Conservation (phyloP, 35 echinoderm and acorn worm species). For the Heliocidaris tuberculata region DNA sequence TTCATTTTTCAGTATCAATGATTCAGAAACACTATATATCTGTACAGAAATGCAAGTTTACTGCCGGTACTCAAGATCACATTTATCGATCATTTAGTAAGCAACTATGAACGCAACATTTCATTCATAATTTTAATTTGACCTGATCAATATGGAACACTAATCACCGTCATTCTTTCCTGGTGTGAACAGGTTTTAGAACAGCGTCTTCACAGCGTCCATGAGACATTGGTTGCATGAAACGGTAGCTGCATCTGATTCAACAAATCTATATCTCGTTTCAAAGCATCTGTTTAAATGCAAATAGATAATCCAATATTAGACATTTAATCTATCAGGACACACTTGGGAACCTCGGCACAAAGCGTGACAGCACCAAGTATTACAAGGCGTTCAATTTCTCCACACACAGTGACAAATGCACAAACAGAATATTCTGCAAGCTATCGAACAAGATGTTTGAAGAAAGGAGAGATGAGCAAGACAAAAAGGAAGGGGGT, state of each 20-base stretch:
- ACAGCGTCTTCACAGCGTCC: background rate
- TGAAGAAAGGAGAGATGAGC: too few species aligned
- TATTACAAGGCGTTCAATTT: background rate
- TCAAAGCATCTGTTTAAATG: background rate
- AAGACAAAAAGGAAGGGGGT: too few species aligned
- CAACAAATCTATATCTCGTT: slow-evolving; percentile 6
- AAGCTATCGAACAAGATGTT: too few species aligned
- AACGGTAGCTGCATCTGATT: background rate
- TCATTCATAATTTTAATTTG: background rate
- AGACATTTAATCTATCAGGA: background rate
- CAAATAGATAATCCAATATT: slow-evolving; percentile 14
- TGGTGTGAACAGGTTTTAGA: too few species aligned
- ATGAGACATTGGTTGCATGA: background rate
- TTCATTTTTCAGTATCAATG: too few species aligned
- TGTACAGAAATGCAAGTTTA: too few species aligned
- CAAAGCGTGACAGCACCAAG: background rate
- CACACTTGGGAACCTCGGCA: background rate
- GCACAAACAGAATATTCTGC: background rate
- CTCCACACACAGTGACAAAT: background rate
- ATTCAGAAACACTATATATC: too few species aligned
- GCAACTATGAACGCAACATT: background rate
- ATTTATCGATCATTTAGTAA: background rate
- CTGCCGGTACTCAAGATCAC: too few species aligned
- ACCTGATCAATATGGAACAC: background rate
- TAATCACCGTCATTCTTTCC: background rate